phyloP scores from a whole-genome alignment of 1,140 invertebrate species.

The Oreohelix idahoensis region DNA sequence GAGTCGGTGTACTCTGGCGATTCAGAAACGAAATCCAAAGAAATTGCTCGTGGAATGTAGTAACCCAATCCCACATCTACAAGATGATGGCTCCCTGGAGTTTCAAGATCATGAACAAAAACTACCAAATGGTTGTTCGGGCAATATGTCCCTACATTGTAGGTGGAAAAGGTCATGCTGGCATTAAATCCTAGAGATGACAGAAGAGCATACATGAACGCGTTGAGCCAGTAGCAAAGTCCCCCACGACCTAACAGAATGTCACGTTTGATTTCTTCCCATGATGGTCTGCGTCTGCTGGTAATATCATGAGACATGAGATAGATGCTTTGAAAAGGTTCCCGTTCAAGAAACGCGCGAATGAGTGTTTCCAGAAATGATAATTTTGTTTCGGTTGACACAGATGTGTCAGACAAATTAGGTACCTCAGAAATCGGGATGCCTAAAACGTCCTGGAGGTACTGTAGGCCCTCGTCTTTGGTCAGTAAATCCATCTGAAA shows the following conservation, averaged over 20 bases:
- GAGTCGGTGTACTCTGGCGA: not conserved
- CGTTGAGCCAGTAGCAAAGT: not conserved
- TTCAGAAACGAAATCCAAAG: not conserved
- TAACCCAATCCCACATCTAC: conserved; percentile 2
- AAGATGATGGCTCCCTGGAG: not conserved
- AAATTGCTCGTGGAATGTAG: not conserved
- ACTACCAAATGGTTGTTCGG: not conserved
- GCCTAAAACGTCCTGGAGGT: not conserved
- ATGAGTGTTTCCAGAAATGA: not conserved
- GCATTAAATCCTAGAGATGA: not conserved
- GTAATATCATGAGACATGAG: not conserved
- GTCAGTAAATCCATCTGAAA: not conserved
- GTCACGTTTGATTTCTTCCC: not conserved
- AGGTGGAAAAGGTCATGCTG: not conserved
- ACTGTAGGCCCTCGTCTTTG: not conserved
- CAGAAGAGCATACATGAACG: not conserved
- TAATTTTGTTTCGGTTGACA: not conserved
- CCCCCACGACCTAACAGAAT: not conserved
- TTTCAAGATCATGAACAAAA: not conserved
- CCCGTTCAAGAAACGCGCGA: not conserved
- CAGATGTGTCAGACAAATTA: not conserved
- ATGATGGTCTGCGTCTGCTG: not conserved
- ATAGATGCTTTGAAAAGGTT: not conserved
- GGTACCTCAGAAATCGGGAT: not conserved
- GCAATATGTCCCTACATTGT: not conserved